These are phyloP conservation scores for Petrocephalus sullivani DNA, from an alignment of 2,797 vertebrate species.

Conservation along the genomic window DNA sequence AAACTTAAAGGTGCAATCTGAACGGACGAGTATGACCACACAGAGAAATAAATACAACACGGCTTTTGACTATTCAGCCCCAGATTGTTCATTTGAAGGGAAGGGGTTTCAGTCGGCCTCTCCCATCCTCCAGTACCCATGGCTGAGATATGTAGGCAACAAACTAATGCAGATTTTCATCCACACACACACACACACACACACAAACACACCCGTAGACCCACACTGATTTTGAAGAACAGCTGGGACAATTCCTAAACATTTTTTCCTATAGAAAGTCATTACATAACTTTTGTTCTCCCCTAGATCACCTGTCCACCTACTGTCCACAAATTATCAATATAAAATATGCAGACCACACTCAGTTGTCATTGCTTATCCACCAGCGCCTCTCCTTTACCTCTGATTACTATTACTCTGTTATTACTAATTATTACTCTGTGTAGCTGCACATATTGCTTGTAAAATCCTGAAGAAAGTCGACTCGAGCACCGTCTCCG, in stretches of 20 bases:
- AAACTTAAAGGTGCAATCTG: background rate
- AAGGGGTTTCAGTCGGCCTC: background rate
- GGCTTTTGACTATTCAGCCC: background rate
- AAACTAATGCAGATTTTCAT: background rate
- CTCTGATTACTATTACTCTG: background rate
- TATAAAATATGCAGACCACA: conserved; percentile 5
- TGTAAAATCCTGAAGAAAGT: conserved; percentile 19
- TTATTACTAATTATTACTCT: conserved; percentile 26
- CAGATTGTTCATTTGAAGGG: background rate
- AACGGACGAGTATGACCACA: background rate
- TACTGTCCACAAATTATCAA: background rate
- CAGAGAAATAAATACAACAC: background rate
- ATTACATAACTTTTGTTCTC: background rate
- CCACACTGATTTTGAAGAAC: background rate
- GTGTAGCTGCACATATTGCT: conserved; percentile 34
- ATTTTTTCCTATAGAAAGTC: background rate
- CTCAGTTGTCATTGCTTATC: background rate
- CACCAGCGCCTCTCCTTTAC: background rate
- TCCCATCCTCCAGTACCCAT: background rate
- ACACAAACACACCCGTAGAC: background rate
- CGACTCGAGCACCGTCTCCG: background rate
- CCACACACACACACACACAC: background rate
- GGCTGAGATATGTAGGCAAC: background rate
- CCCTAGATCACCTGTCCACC: background rate
- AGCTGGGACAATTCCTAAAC: background rate